Evolutionary conservation across 2,888 invertebrate genomes (phyloP).

Genomic region (Trachelus stipa): DNA sequence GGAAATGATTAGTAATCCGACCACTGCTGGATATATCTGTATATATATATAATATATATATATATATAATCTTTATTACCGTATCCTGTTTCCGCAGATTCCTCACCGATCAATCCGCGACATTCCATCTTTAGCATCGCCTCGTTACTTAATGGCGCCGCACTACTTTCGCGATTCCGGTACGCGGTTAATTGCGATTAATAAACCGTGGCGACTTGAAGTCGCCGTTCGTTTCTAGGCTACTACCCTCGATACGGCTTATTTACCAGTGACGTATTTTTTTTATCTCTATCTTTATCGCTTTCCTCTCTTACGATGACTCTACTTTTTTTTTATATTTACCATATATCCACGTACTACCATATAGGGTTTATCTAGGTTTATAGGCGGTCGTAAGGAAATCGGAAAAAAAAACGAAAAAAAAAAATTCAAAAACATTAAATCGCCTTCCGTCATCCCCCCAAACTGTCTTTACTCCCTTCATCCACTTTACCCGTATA

Average conservation of each 20-base stretch:
- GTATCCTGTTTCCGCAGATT: slow-evolving; percentile 21
- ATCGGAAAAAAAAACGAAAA: not conserved
- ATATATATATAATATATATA: not conserved
- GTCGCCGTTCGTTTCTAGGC: slow-evolving; percentile 22
- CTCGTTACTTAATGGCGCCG: not conserved
- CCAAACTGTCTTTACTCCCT: not conserved
- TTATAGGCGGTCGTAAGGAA: not conserved
- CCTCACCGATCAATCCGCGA: slow-evolving; percentile 22
- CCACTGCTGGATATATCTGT: slow-evolving; percentile 20
- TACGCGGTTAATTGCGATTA: slow-evolving; percentile 34
- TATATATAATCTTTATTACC: slow-evolving; percentile 8
- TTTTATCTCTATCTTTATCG: not conserved
- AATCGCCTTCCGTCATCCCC: not conserved
- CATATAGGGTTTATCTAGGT: not conserved
- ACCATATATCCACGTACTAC: not conserved
- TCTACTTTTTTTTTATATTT: not conserved
- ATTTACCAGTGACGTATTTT: not conserved
- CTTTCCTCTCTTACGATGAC: not conserved
- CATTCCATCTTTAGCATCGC: slow-evolving; percentile 5
- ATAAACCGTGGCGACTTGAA: slow-evolving; percentile 22
- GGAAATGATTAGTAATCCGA: slow-evolving; percentile 64
- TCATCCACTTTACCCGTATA: slow-evolving; percentile 45
- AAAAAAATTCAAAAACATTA: not conserved
- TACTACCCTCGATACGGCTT: slow-evolving; percentile 14
- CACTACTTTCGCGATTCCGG: slow-evolving; percentile 32